Conservation (phyloP, 2,888 invertebrate species). For the Drosophila greeni region DNA sequence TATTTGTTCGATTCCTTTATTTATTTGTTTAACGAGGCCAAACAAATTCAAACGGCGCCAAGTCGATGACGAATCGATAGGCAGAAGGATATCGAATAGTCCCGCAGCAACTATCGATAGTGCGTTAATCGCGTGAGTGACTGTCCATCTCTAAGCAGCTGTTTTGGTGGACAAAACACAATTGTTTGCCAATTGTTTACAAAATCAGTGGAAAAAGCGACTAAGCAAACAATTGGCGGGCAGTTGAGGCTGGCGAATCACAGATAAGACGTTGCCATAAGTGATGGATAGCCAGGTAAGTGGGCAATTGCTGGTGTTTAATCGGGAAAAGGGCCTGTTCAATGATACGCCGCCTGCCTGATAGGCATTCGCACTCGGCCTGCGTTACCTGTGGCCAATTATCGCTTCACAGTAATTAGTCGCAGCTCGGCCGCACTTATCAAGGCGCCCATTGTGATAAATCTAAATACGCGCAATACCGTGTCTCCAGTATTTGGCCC, state of each 20-base stretch:
- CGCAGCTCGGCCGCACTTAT: constrained; percentile 43
- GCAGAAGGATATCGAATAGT: not conserved
- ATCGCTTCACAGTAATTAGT: constrained; percentile 47
- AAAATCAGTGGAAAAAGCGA: constrained; percentile 4
- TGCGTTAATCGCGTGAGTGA: not conserved
- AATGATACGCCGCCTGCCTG: not conserved
- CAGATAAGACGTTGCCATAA: constrained; percentile 43
- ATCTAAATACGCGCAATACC: constrained; percentile 46
- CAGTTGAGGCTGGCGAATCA: constrained; percentile 43
- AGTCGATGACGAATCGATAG: constrained; percentile 5
- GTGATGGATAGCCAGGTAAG: constrained; percentile 77
- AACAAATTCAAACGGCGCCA: constrained; percentile 14
- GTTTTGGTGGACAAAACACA: constrained; percentile 32
- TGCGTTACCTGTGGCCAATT: constrained; percentile 29
- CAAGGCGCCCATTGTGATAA: constrained; percentile 57
- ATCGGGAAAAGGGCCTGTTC: not conserved
- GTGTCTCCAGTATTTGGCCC: constrained; percentile 19
- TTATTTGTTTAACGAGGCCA: constrained; percentile 9
- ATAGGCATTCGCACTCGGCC: constrained; percentile 1
- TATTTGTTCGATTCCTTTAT: constrained; percentile 8
- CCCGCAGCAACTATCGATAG: constrained; percentile 5
- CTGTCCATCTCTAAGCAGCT: constrained; percentile 14
- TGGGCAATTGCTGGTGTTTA: constrained; percentile 7
- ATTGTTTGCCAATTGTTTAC: constrained; percentile 31
- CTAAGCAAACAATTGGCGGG: constrained; percentile 50